Conservation (phyloP, 2,113 vertebrate species). For the Cebidichthys violaceus region DNA sequence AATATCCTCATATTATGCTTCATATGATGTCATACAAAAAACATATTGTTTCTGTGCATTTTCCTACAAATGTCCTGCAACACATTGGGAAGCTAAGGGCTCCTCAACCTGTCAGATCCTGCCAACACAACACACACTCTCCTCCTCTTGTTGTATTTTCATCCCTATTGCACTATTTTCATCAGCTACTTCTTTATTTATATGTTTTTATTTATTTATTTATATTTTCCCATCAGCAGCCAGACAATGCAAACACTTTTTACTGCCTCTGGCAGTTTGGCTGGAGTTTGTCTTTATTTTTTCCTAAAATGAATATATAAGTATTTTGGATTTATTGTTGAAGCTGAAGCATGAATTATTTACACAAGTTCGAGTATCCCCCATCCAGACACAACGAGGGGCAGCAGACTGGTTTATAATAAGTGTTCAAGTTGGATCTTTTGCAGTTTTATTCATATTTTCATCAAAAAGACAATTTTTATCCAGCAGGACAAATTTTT, state of each 20-base stretch:
- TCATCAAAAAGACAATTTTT: conserved; percentile 25
- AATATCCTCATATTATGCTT: too few relatives aligned
- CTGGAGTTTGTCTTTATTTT: conserved; percentile 43
- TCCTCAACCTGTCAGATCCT: conserved; percentile 4
- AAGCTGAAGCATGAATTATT: conserved; percentile 59
- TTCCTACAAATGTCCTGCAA: too few relatives aligned
- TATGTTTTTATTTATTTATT: conserved; percentile 45
- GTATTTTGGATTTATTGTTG: conserved; percentile 36
- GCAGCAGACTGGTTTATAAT: conserved; percentile 24
- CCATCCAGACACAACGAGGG: conserved; percentile 24
- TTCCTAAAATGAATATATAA: conserved; percentile 46
- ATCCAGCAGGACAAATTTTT: conserved; percentile 35
- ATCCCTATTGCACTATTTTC: conserved; percentile 31
- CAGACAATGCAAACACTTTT: conserved; percentile 64
- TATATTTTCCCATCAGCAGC: conserved; percentile 35
- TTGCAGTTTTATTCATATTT: conserved; percentile 17
- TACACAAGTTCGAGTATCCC: conserved; percentile 41
- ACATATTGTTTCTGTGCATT: too few relatives aligned
- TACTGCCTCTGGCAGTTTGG: conserved; percentile 45
- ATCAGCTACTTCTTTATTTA: conserved; percentile 45
- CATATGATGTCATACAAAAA: too few relatives aligned
- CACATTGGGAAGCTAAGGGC: background rate
- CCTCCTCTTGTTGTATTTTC: background rate
- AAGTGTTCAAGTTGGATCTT: conserved; percentile 35
- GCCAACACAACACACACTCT: background rate